Percentiles rank a stretch among this genome's conserved stretches.
Evolutionary conservation across 2,113 vertebrate genomes (phyloP).

Genomic region (Morone chrysops): DNA sequence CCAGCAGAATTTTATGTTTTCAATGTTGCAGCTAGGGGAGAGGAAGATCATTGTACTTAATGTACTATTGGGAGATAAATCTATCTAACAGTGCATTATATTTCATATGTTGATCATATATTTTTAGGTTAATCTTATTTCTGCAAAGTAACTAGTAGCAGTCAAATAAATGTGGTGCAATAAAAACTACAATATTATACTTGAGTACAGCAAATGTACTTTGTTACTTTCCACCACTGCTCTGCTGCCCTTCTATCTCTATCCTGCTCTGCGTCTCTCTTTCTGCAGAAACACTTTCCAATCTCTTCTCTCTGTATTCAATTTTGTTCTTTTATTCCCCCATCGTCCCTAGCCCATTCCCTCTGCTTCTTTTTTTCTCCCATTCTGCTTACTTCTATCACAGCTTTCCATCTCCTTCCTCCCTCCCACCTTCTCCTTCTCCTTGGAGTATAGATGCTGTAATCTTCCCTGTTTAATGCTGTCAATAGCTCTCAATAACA

Average conservation of each 20-base stretch:
- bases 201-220: slow-evolving; percentile 49
- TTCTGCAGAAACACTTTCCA: slow-evolving; percentile 66
- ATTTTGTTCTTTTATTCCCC: slow-evolving; percentile 76
- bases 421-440: slow-evolving; percentile 18
- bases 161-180: background rate
- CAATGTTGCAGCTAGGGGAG: background rate
- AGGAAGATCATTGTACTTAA: slow-evolving; percentile 1
- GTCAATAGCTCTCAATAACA: slow-evolving; percentile 83
- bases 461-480: slow-evolving; percentile 75
- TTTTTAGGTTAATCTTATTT: background rate
- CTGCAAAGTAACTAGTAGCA: background rate
- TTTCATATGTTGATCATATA: background rate
- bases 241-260: slow-evolving; percentile 49
- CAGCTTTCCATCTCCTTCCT: slow-evolving; percentile 48
- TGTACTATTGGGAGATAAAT: slow-evolving; percentile 1
- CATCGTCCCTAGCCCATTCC: slow-evolving; percentile 51
- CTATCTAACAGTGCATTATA: background rate
- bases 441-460: slow-evolving; percentile 69
- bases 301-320: slow-evolving; percentile 75
- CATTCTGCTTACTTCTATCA: slow-evolving; percentile 50
- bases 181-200: slow-evolving; percentile 10
- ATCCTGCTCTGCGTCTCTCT: slow-evolving; percentile 42
- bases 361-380: slow-evolving; percentile 27
- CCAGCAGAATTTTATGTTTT: background rate
- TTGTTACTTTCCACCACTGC: slow-evolving; percentile 34